Base-by-base conservation (phyloP, 2,888 invertebrate species). In the Gerris lacustris region DNA sequence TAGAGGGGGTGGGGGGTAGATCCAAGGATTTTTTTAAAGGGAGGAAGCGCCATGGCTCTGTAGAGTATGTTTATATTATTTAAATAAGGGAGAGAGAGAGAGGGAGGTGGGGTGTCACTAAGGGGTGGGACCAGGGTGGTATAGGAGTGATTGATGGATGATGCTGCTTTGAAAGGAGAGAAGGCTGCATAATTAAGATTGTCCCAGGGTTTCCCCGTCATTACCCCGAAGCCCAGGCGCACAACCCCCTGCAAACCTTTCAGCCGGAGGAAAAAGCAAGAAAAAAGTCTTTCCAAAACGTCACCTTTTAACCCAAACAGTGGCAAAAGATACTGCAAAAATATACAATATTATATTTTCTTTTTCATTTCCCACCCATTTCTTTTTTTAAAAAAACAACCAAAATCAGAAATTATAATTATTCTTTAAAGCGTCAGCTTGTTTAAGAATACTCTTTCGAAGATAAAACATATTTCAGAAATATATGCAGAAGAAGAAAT, bases 61-160 rank as follows among this genome's bases (percentile, higher is more conserved):
- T 67, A 67, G 70, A 69, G 71, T 69, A 69, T 69, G 73, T 72
- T 73, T 74, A 55, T 55, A 55, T 55, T 55, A 55, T 55, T 55
- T 55, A 55, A 55, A 55, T 55, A 55, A 55, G 55, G 55, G 55
- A 9, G 15, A 15, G 55, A 47, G 6, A 55, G 55, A 55, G 55
- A 2, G 55, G 55, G 55, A 55, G 55, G 55, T 55, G 55, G 55
- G 55, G 55, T 55, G 55, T 55, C 55, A 15, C 55, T 55, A 55
- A 15, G 55, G 55, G 11, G 55, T 11, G 55, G 55, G 55, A 15
- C 15, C 15, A 2, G 11, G 55, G 9, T 11, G 55, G 55, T 15
- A 11, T 15, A 55, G 55, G 55, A 55, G 15, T 55, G 55, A 55
- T 55, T 55, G 55, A 55, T 55, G 55, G 55, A 55, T 55, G 55